phyloP scores from a whole-genome alignment of 1,140 invertebrate genomes.

The Monomorium pharaonis region DNA sequence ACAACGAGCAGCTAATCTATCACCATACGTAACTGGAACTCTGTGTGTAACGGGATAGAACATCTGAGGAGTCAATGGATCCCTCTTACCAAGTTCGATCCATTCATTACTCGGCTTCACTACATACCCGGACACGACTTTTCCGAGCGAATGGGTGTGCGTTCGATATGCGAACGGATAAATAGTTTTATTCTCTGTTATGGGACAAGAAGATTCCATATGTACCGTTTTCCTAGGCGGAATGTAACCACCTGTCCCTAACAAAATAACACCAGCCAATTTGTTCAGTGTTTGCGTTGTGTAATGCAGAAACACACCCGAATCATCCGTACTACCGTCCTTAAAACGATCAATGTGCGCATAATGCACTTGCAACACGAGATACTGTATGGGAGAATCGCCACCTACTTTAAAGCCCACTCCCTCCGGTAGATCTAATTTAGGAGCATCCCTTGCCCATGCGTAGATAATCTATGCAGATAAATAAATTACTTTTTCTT shows the following conservation, averaged over 20 bases:
- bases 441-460: conserved; percentile 98
- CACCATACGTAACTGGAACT: conserved; percentile 88
- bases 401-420: conserved; percentile 93
- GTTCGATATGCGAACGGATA: conserved; percentile 98
- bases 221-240: conserved; percentile 90
- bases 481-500: conserved; percentile 13
- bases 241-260: conserved; percentile 93
- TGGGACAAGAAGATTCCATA: conserved; percentile 95
- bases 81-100: conserved; percentile 94
- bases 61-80: conserved; percentile 97
- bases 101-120: conserved; percentile 90
- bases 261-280: conserved; percentile 93
- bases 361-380: conserved; percentile 98
- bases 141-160: conserved; percentile 96
- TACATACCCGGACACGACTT: conserved; percentile 95
- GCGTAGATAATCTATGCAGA: conserved; percentile 94
- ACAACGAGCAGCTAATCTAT: conserved; percentile 95
- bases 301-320: conserved; percentile 92
- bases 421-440: conserved; percentile 92
- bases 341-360: conserved; percentile 89
- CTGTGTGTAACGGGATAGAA: conserved; percentile 94
- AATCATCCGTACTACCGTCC: conserved; percentile 92
- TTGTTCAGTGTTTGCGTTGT: conserved; percentile 90
- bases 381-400: conserved; percentile 90
- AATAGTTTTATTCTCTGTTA: conserved; percentile 93